phyloP scores from a whole-genome alignment of 2,113 vertebrate genomes.

The Eudyptes chrysolophus region DNA sequence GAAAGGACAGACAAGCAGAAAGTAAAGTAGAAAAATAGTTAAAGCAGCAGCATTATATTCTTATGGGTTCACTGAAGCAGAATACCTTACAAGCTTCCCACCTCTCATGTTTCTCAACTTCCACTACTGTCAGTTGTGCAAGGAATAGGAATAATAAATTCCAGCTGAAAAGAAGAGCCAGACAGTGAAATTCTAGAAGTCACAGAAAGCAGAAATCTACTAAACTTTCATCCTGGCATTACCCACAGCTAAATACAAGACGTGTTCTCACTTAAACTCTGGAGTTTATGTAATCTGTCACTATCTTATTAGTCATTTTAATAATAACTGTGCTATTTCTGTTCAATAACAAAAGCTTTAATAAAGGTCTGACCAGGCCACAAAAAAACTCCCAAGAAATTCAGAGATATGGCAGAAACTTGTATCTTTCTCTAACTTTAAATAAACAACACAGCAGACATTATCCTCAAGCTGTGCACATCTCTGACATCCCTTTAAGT shows the following conservation, averaged over 20 bases:
- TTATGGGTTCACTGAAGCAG: neutral
- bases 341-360: neutral
- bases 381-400: neutral
- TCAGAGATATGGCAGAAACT: neutral
- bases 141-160: conserved; percentile 19
- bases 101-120: neutral
- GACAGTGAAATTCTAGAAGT: conserved; percentile 13
- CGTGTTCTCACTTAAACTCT: neutral
- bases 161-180: conserved; percentile 34
- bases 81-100: conserved; percentile 6
- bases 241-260: neutral
- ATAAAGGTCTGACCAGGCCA: neutral
- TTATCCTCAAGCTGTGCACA: neutral
- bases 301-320: neutral
- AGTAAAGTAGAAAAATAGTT: neutral
- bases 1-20: neutral
- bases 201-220: conserved; percentile 5
- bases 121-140: conserved; percentile 4
- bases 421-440: neutral
- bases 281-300: neutral
- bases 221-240: neutral
- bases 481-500: neutral
- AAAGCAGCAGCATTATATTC: neutral
- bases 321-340: neutral
- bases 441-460: rapidly evolving